Evolutionary conservation across 1,140 invertebrate genomes (phyloP), one percentile per base, ranked within the genome.

Genomic region (Cotesia chilonis): DNA sequence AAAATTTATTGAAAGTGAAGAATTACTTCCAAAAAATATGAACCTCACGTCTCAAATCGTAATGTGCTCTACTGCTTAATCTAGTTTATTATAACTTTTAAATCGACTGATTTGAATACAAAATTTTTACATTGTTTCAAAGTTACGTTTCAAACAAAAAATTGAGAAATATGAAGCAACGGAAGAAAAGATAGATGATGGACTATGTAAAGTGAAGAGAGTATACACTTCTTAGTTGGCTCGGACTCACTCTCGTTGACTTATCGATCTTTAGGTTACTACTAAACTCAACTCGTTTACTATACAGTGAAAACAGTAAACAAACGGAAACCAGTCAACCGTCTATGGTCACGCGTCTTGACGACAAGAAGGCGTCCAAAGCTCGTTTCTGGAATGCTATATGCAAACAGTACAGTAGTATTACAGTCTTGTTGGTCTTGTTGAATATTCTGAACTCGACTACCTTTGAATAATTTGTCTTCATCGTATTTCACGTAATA

Each of bases 171-270:
- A 64, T 71, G 14, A 54, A 35, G 69, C 10, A 63, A 63, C 36
- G 5, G 57, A 57, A 12, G 59, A 69, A 57, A 68, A 37, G 52
- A 54, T 52, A 14, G 4, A 52, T 37, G 36, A 70, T 51, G 7
- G 6, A 12, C 10, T 54, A 64, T 20, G n/a, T 12, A 51, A 63
- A 47, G 57, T 36, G 17, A 55, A 59, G 9, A 17, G 54, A 9
- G 54, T 55, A 20, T 6, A 55, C 3, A 55, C 65, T 54, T 68
- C 51, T 36, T 61, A 47, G 71, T 35, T 63, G 71, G 77, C 77
- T 75, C 63, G 14, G 52, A 35, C 68, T 74, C 57, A 70, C 51
- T 64, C 73, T 76, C 76, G 74, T 78, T 75, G 73, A 77, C 72
- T 78, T 79, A 75, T 78, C 72, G 74, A 76, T 77, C 71, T 75